Conservation (phyloP, 2,888 invertebrate species). For the Crioceris asparagi region DNA sequence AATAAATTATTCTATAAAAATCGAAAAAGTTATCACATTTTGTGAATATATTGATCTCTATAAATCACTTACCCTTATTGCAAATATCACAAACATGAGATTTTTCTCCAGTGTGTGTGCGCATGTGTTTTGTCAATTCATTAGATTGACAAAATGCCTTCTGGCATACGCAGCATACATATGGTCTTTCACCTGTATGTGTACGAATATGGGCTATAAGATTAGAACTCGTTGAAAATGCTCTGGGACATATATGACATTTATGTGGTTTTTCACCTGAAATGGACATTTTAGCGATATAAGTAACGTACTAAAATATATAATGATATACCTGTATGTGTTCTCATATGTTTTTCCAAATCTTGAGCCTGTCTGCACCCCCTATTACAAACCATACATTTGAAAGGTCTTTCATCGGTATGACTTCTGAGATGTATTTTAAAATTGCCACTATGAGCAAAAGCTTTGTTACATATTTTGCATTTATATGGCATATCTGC, state of each 20-base stretch:
- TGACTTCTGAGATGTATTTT: conserved; percentile 38
- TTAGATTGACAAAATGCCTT: conserved; percentile 40
- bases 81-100: conserved; percentile 39
- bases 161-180: conserved; percentile 38
- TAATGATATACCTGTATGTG: conserved; percentile 35
- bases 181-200: conserved; percentile 39
- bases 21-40: neutral
- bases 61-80: conserved; percentile 32
- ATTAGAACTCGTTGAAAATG: conserved; percentile 41
- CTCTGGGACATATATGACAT: conserved; percentile 37
- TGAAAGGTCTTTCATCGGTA: conserved; percentile 37
- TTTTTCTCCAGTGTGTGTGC: conserved; percentile 40
- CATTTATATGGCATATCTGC: conserved; percentile 38
- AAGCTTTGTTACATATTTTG: conserved; percentile 36
- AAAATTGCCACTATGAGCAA: conserved; percentile 39
- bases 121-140: conserved; percentile 39
- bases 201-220: conserved; percentile 39
- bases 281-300: conserved; percentile 5
- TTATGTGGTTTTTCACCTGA: conserved; percentile 39
- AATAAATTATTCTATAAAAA: conserved; percentile 1
- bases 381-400: conserved; percentile 38
- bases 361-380: conserved; percentile 40
- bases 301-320: neutral
- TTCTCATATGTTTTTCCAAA: conserved; percentile 39
- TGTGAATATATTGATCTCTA: neutral